Percentiles rank a stretch among this genome's conserved stretches.
phyloP scores from a whole-genome alignment of 2,113 vertebrate genomes.

The Antechinus flavipes region DNA sequence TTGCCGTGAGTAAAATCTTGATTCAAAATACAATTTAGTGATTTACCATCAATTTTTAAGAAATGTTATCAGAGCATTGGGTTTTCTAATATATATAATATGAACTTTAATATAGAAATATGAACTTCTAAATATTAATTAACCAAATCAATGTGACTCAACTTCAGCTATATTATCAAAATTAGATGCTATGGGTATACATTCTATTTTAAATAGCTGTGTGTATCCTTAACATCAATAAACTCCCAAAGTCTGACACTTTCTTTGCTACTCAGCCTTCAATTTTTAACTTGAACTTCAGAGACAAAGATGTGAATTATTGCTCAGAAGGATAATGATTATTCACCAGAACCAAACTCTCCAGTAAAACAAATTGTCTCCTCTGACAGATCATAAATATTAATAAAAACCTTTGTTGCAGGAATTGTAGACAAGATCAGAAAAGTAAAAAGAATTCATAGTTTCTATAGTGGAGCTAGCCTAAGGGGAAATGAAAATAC shows the following conservation, averaged over 20 bases:
- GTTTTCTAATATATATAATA: constrained; percentile 13
- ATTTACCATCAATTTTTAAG: too few species aligned
- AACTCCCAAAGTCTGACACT: constrained; percentile 65
- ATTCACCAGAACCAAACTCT: constrained; percentile 63
- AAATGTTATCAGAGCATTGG: too few species aligned
- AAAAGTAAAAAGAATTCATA: constrained; percentile 66
- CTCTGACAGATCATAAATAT: constrained; percentile 80
- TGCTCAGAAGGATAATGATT: constrained; percentile 73
- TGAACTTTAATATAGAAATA: background rate
- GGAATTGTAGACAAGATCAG: constrained; percentile 73
- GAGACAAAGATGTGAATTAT: constrained; percentile 73
- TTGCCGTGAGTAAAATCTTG: too few species aligned
- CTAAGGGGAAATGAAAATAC: constrained; percentile 64
- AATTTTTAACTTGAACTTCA: constrained; percentile 73
- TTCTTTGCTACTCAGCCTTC: constrained; percentile 62
- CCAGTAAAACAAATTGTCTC: constrained; percentile 74
- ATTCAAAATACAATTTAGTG: too few species aligned
- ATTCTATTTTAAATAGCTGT: constrained; percentile 57
- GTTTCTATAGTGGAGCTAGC: constrained; percentile 62
- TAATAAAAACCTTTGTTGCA: constrained; percentile 77
- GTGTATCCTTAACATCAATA: constrained; percentile 68
- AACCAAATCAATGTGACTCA: constrained; percentile 12
- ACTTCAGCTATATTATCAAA: constrained; percentile 48
- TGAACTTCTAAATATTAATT: constrained; percentile 39
- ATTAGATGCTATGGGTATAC: constrained; percentile 51